These are phyloP conservation scores for Myotis brandtii DNA, from an alignment of 2,113 vertebrate species.

Conservation along the genomic window DNA sequence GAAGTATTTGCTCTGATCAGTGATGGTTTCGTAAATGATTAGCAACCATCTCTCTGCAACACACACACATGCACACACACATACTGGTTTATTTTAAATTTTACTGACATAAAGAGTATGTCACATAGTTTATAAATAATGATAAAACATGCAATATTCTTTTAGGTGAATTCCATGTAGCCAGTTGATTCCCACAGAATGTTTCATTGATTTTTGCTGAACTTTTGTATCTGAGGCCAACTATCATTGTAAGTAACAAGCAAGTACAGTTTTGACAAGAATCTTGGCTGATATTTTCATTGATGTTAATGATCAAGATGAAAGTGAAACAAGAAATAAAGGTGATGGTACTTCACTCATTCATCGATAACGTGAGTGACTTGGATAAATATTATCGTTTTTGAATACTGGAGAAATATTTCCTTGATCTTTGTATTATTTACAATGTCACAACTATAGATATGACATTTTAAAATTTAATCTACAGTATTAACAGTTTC, in stretches of 20 bases:
- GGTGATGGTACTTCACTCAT: not conserved
- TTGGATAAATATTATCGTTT: not conserved
- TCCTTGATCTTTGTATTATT: not conserved
- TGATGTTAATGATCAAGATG: not conserved
- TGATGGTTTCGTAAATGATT: not conserved
- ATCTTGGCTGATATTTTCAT: constrained; percentile 6
- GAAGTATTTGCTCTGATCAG: not conserved
- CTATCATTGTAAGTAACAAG: constrained; percentile 1
- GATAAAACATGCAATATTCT: not conserved
- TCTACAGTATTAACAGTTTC: not conserved
- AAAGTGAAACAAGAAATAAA: constrained; percentile 1
- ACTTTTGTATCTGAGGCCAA: not conserved
- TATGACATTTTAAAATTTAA: not conserved
- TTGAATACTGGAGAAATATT: not conserved
- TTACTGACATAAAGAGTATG: not conserved
- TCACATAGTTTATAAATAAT: not conserved
- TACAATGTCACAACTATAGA: not conserved
- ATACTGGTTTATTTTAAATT: not conserved
- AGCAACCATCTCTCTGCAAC: not conserved
- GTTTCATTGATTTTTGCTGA: constrained; percentile 34
- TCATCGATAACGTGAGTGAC: not conserved
- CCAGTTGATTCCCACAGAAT: not conserved
- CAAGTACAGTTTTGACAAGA: constrained; percentile 1
- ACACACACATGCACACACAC: not conserved
- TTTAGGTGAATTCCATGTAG: not conserved